phyloP scores from a whole-genome alignment of 2,888 invertebrate species.

The Steinernema scapterisci region DNA sequence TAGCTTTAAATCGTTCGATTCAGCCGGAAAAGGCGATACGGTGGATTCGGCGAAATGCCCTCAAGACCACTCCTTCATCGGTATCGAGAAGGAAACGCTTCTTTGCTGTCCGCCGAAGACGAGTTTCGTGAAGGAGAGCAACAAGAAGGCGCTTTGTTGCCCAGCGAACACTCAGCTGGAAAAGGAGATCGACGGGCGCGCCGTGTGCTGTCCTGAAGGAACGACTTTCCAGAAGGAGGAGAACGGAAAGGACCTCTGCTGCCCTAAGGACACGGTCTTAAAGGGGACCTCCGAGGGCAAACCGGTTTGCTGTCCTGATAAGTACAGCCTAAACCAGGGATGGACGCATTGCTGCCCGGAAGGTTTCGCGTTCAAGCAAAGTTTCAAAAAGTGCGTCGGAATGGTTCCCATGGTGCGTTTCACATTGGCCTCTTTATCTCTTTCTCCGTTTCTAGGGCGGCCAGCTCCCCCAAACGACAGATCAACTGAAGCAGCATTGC shows the following conservation, averaged over 20 bases:
- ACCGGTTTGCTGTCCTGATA: not conserved
- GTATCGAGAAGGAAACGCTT: constrained; percentile 12
- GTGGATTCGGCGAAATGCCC: constrained; percentile 3
- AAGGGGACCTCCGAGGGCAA: constrained; percentile 22
- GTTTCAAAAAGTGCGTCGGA: constrained; percentile 17
- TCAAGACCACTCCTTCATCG: constrained; percentile 1
- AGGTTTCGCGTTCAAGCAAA: constrained; percentile 13
- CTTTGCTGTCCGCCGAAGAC: constrained; percentile 28
- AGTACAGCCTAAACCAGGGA: not conserved
- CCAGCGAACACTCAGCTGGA: not conserved
- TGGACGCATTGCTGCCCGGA: constrained; percentile 16
- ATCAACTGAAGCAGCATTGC: constrained; percentile 9
- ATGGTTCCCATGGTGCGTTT: constrained; percentile 10
- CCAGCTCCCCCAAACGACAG: not conserved
- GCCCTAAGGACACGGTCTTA: constrained; percentile 3
- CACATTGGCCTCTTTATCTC: not conserved
- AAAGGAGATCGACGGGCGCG: not conserved
- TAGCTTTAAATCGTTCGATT: not conserved
- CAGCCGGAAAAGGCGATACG: constrained; percentile 3
- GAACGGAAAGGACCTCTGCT: constrained; percentile 10
- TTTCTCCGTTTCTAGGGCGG: not conserved
- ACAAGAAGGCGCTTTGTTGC: constrained; percentile 3
- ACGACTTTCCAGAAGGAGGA: constrained; percentile 15
- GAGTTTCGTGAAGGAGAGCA: constrained; percentile 31
- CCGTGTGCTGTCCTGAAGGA: not conserved